These are phyloP conservation scores for Trichopria drosophilae DNA, from an alignment of 2,888 invertebrate genomes.

Conservation along the genomic window DNA sequence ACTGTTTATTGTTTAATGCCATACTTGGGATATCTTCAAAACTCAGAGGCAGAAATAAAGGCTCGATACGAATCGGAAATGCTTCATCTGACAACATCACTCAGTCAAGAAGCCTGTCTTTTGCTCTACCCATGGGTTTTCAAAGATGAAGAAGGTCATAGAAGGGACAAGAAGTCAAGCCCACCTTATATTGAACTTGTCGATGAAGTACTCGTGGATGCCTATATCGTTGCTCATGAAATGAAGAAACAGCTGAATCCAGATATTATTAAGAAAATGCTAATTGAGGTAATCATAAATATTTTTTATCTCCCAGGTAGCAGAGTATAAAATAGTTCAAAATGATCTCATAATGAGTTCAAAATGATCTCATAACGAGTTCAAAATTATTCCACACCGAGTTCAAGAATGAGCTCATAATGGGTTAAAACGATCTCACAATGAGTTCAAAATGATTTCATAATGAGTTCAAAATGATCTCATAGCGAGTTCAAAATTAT, in stretches of 20 bases:
- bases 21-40: neutral
- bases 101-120: conserved; percentile 49
- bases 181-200: conserved; percentile 50
- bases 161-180: conserved; percentile 50
- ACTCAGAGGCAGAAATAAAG: conserved; percentile 46
- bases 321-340: neutral
- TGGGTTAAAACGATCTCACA: too few species aligned
- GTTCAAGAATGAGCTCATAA: too few species aligned
- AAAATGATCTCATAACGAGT: neutral
- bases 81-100: conserved; percentile 44
- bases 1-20: conserved; percentile 1
- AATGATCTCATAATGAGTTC: neutral
- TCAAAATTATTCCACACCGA: too few species aligned
- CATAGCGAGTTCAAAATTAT: too few species aligned
- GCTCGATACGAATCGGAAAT: conserved; percentile 52
- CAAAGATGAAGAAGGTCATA: conserved; percentile 53
- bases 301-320: too few species aligned
- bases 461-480: too few species aligned
- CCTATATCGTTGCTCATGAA: conserved; percentile 49
- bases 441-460: too few species aligned
- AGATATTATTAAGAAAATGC: conserved; percentile 43
- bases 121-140: conserved; percentile 55
- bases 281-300: conserved; percentile 42
- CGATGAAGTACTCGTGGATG: conserved; percentile 47
- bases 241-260: conserved; percentile 47